These are phyloP conservation scores for Agyllia agylla DNA, from an alignment of 2,888 invertebrate genomes.

Conservation along the genomic window DNA sequence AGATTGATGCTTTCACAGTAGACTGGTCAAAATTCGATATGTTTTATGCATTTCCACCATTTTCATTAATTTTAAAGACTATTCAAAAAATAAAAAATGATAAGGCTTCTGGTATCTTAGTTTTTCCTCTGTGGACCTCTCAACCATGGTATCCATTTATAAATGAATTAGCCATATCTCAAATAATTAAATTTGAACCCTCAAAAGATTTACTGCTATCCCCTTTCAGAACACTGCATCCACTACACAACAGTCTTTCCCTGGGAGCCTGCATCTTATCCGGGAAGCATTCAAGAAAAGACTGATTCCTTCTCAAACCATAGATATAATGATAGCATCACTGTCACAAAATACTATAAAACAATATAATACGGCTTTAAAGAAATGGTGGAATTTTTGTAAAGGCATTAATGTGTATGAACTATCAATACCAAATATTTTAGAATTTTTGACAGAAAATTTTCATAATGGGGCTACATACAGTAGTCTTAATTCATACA, in stretches of 20 bases:
- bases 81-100: not conserved
- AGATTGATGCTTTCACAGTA: not conserved
- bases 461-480: no score
- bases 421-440: no score
- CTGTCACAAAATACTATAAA: no score
- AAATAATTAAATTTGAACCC: not conserved
- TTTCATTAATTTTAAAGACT: not conserved
- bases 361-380: no score
- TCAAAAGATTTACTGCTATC: not conserved
- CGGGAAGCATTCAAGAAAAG: not conserved
- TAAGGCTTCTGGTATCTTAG: not conserved
- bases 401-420: no score
- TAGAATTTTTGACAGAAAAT: no score
- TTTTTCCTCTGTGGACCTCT: not conserved
- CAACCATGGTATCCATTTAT: not conserved
- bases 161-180: not conserved
- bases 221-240: not conserved
- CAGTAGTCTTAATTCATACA: no score
- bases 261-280: not conserved
- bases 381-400: no score
- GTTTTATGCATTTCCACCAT: not conserved
- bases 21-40: not conserved
- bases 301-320: no score
- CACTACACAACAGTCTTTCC: not conserved
- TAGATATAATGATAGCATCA: no score